These are phyloP conservation scores for Eilema sororculum DNA, from an alignment of 2,888 invertebrate species.

Conservation along the genomic window DNA sequence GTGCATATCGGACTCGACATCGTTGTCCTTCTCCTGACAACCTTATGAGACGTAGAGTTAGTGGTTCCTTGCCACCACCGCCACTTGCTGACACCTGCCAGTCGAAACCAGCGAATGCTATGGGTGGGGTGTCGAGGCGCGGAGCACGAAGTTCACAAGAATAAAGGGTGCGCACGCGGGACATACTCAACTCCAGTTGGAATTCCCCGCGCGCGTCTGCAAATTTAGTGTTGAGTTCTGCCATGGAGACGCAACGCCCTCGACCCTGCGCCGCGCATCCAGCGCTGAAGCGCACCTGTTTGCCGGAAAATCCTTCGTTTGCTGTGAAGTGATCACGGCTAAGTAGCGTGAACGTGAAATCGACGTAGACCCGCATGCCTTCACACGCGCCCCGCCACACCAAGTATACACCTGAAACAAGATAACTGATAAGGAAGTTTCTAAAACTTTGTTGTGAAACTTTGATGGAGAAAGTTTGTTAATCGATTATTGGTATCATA, in stretches of 20 bases:
- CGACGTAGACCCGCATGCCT: constrained; percentile 92
- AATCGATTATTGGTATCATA: not conserved
- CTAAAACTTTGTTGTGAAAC: constrained; percentile 9
- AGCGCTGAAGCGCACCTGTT: constrained; percentile 90
- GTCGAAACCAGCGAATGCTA: constrained; percentile 93
- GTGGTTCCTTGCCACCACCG: constrained; percentile 86
- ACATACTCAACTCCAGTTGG: constrained; percentile 92
- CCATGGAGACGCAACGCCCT: constrained; percentile 90
- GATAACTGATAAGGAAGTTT: constrained; percentile 10
- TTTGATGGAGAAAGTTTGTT: not conserved
- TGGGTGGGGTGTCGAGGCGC: constrained; percentile 85
- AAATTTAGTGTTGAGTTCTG: constrained; percentile 90
- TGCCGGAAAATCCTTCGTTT: constrained; percentile 93
- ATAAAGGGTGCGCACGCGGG: constrained; percentile 91
- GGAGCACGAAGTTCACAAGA: constrained; percentile 90
- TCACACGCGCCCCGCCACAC: constrained; percentile 92
- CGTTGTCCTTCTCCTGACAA: constrained; percentile 94
- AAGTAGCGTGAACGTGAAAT: constrained; percentile 93
- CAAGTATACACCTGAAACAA: constrained; percentile 90
- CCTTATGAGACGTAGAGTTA: constrained; percentile 88
- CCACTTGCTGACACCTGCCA: constrained; percentile 91
- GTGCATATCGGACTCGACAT: constrained; percentile 91
- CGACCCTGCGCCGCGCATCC: constrained; percentile 92
- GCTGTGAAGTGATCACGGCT: constrained; percentile 94
- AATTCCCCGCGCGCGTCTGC: constrained; percentile 94